Evolutionary conservation across 2,888 invertebrate species (phyloP), one percentile per base, ranked within the genome.

Genomic region (Aleiodes testaceus): DNA sequence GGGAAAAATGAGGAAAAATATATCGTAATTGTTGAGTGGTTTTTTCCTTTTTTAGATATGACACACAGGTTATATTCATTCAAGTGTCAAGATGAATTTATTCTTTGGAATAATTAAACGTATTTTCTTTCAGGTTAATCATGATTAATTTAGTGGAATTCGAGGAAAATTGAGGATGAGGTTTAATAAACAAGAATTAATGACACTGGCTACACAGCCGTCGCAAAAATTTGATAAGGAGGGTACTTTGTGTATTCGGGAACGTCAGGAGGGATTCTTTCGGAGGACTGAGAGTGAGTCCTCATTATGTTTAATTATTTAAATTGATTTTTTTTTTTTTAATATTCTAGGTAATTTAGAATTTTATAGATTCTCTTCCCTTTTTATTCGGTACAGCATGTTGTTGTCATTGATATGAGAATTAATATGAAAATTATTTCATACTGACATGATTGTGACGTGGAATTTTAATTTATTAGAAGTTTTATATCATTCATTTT

Each of bases 181-280:
- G 88, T 97, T 94, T 88, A 97, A 97, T 88, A 95, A 94, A 87
- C 93, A 94, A 87, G 97, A 97, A 88, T 89, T 98, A 82, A 90
- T 93, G 78, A 92, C 94, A 69, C 89, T 97, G 87, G 97, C 97
- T 74, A 93, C 94, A 70, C 96, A 97, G 88, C 93, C 94, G 52
- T 93, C 94, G 9, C 94, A 94, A 80, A 94, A 94, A 88, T 97
- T 96, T 87, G 97, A 97, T 87, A 95, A 95, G 83, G 97, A 97
- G 89, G 97, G 97, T 70, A 91, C 95, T 75, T 89, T 98, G 74
- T 92, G 93, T 76, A 91, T 97, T 72, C 93, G 94, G 80, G 97
- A 97, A 87, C 92, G 94, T 76, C 96, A 96, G 83, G 97, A 97
- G 86, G 94, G 96, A 71, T 94, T 97, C 88, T 97, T 98, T 89